Evolutionary conservation across 1,140 invertebrate species (phyloP), one percentile per base, ranked within the genome.

Genomic region (Watersipora subatra): DNA sequence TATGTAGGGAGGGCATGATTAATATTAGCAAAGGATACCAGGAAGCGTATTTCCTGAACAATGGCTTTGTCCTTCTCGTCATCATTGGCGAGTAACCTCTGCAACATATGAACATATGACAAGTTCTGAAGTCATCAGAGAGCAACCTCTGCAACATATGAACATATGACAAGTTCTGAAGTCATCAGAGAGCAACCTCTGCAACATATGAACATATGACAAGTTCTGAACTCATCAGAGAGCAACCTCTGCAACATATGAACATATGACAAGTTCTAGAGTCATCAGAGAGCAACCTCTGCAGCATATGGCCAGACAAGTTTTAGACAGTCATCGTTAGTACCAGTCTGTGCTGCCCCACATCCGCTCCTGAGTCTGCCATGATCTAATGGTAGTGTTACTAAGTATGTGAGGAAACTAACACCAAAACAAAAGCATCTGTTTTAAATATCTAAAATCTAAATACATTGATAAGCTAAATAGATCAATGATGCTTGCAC

Each of bases 31-130:
- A 73, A 78, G 73, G 70, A 76, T 81, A 83, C 82, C 67, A 84
- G 73, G 69, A 81, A 80, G 62, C 74, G 72, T 19, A 85, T 82
- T 73, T 84, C 84, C 66, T 83, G 77, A 34, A 80, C 71, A 63
- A 84, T 79, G 25, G 73, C 73, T 68, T 83, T 79, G 28, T 74
- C 78, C 57, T 81, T 80, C 55, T 82, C 82, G 64, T 80, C 77
- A 75, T 84, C 82, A 70, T 80, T 80, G 22, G 83, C 82, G 29
- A 84, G 70, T 1, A 84, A 70, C 63, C 84, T 75, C 81, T 83
- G 67, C 19, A 73, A 76, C 70, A 59, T 66, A 72, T 67, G 69
- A 65, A 58, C 28, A 65, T 1, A 24, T 22, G 1, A 20, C 1
- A 19, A 67, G 20, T 1, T 28, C 62, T 64, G n/a, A n/a, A n/a